Conservation (phyloP, 2,797 vertebrate species). For the Bradypus variegatus region DNA sequence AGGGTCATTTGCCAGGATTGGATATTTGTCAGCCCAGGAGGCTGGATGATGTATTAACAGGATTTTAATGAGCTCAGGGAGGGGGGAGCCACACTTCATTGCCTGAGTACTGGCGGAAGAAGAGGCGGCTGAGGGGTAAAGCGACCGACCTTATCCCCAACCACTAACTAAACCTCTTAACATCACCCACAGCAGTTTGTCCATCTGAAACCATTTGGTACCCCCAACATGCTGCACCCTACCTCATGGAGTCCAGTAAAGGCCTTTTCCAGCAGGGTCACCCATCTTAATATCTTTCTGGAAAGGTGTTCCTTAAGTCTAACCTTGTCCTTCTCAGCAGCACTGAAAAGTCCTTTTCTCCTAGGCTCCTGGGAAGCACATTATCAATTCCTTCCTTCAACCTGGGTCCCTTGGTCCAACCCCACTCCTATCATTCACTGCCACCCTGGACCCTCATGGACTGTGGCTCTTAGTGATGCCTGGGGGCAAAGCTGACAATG, state of each 20-base stretch:
- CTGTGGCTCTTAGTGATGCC: neutral
- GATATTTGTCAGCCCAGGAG: conserved; percentile 46
- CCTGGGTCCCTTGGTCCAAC: neutral
- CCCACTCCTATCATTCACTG: neutral
- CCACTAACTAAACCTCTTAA: neutral
- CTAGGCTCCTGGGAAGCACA: neutral
- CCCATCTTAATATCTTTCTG: too few relatives aligned
- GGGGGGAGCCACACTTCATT: conserved; percentile 33
- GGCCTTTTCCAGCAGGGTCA: neutral
- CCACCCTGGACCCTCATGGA: neutral
- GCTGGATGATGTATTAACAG: conserved; percentile 57
- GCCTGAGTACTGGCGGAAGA: neutral
- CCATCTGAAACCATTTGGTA: neutral
- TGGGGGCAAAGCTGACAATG: neutral
- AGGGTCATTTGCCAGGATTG: conserved; percentile 54
- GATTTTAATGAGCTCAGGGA: conserved; percentile 53
- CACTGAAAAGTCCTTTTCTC: neutral
- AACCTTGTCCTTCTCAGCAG: neutral
- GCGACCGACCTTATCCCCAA: neutral
- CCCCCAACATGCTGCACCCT: neutral
- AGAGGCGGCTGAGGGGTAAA: neutral
- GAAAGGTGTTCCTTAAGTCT: neutral
- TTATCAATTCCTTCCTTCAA: neutral
- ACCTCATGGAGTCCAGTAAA: neutral
- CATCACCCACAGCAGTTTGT: neutral